Evolutionary conservation across 2,113 vertebrate genomes (phyloP).

Genomic region (Quiscalus mexicanus): DNA sequence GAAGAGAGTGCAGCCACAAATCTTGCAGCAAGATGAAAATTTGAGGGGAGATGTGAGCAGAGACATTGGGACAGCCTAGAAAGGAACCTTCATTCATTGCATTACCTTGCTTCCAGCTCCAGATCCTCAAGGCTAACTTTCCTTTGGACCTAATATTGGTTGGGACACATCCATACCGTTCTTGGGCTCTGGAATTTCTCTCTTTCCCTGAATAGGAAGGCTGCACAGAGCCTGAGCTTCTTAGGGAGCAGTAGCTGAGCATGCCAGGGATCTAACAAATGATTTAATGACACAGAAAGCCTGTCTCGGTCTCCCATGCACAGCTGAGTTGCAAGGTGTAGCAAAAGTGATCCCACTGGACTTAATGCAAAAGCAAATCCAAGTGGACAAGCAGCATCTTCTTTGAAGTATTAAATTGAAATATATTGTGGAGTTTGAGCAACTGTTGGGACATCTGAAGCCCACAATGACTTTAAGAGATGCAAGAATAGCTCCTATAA

Average conservation of each 20-base stretch:
- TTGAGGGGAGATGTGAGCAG: background rate
- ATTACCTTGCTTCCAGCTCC: background rate
- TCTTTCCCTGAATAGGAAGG: background rate
- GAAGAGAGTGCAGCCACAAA: background rate
- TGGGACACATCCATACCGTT: background rate
- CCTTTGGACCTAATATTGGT: background rate
- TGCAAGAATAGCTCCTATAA: background rate
- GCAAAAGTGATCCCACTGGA: background rate
- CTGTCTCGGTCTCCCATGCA: background rate
- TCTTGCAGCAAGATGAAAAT: background rate
- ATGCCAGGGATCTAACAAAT: background rate
- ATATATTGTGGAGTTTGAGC: background rate
- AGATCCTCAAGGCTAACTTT: background rate
- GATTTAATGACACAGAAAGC: background rate
- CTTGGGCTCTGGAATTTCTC: background rate
- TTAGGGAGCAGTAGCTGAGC: background rate
- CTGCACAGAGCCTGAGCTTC: background rate
- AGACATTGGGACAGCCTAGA: background rate
- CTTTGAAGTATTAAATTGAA: background rate
- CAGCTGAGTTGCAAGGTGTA: background rate
- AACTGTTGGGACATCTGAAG: background rate
- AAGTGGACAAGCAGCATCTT: accelerated
- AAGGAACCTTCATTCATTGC: background rate
- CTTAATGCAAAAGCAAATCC: background rate
- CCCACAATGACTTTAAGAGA: background rate